phyloP scores from a whole-genome alignment of 1,140 invertebrate species.

The Paramacrobiotus metropolitanus region DNA sequence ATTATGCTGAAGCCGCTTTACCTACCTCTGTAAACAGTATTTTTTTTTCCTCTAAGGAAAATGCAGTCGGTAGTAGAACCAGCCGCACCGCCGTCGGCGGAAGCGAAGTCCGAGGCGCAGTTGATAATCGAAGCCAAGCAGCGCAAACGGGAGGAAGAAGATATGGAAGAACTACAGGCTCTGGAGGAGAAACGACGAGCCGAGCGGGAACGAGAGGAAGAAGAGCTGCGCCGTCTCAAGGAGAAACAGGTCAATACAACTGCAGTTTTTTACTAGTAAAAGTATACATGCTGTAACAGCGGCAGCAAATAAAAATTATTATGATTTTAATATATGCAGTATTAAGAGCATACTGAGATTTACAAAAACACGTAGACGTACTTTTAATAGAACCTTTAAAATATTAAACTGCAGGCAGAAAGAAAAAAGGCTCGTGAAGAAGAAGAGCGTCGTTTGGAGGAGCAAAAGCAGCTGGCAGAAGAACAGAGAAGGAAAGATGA shows the following conservation, averaged over 20 bases:
- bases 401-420: neutral
- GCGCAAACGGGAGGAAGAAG: neutral
- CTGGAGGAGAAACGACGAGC: slow-evolving; percentile 60
- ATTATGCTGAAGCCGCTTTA: too few relatives aligned
- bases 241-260: slow-evolving; percentile 67
- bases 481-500: neutral
- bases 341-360: too few relatives aligned
- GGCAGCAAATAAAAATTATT: too few relatives aligned
- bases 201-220: slow-evolving; percentile 77
- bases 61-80: neutral
- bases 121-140: slow-evolving; percentile 3
- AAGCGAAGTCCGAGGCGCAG: neutral
- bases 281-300: too few relatives aligned
- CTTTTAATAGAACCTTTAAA: neutral
- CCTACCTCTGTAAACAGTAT: too few relatives aligned
- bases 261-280: too few relatives aligned
- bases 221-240: slow-evolving; percentile 75
- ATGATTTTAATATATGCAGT: too few relatives aligned
- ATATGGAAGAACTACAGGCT: neutral
- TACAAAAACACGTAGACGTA: neutral
- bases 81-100: neutral
- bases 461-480: neutral
- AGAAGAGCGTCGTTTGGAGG: neutral
- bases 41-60: neutral
- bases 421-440: neutral